phyloP scores from a whole-genome alignment of 2,113 vertebrate genomes.

The Gadus chalcogrammus region DNA sequence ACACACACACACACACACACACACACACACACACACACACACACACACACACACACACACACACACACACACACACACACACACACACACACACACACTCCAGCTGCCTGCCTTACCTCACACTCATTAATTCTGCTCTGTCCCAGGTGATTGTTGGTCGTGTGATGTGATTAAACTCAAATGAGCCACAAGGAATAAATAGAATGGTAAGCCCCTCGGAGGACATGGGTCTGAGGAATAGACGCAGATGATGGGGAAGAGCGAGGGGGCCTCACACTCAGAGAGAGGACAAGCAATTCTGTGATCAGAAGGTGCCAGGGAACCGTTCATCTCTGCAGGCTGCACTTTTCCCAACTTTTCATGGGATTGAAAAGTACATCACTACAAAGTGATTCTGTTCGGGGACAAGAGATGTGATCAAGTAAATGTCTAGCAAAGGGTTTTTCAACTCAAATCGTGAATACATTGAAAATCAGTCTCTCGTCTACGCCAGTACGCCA shows the following conservation, averaged over 20 bases:
- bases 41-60: no score
- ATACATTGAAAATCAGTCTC: no score
- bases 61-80: background rate
- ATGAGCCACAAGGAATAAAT: conserved; percentile 56
- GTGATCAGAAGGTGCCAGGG: conserved; percentile 35
- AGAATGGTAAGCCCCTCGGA: conserved; percentile 27
- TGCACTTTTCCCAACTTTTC: background rate
- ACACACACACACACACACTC: conserved; percentile 22
- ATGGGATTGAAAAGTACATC: no score
- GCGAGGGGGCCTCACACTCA: background rate
- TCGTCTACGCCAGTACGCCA: background rate
- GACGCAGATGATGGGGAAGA: background rate
- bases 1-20: no score
- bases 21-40: no score
- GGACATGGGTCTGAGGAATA: conserved; percentile 5
- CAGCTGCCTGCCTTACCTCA: conserved; percentile 52
- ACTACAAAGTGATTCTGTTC: no score
- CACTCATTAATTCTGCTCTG: conserved; percentile 57
- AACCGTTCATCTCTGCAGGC: conserved; percentile 26
- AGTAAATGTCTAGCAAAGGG: no score
- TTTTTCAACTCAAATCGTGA: no score
- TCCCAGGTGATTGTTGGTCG: conserved; percentile 47
- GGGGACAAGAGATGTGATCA: no score
- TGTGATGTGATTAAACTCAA: conserved; percentile 57
- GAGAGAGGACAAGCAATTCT: conserved; percentile 21